A percentile compares a stretch with the other conserved stretches of the same genome.
Conservation (phyloP, 2,888 invertebrate genomes). For the Pristionchus entomophagus region DNA sequence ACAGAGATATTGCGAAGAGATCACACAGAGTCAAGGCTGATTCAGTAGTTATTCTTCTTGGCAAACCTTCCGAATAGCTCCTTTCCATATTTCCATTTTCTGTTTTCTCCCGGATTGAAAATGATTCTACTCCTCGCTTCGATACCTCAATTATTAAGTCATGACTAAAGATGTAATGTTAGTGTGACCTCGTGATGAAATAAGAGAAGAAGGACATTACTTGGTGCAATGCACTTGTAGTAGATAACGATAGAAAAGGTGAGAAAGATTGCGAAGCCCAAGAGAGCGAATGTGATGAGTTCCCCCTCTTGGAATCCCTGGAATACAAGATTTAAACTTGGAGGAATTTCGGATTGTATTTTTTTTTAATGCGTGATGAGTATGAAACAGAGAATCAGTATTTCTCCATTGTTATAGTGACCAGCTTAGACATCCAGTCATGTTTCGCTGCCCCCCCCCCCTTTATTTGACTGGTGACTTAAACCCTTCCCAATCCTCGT, state of each 20-base stretch:
- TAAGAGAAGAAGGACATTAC: background rate
- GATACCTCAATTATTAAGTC: conserved; percentile 37
- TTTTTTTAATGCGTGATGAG: too few relatives aligned
- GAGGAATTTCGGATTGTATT: too few relatives aligned
- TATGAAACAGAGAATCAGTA: too few relatives aligned
- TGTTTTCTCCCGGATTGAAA: conserved; percentile 41
- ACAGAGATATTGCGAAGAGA: background rate
- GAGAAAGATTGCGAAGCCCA: conserved; percentile 42
- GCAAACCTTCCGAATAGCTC: conserved; percentile 42
- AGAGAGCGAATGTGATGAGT: conserved; percentile 44
- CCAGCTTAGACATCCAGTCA: too few relatives aligned
- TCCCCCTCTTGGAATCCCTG: conserved; percentile 49
- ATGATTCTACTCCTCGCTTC: conserved; percentile 41
- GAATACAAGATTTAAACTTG: background rate
- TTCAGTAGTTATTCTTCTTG: conserved; percentile 34
- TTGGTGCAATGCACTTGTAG: conserved; percentile 48
- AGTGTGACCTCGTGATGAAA: background rate
- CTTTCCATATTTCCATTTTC: conserved; percentile 45
- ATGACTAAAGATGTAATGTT: conserved; percentile 4
- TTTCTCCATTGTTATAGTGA: too few relatives aligned
- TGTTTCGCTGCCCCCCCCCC: too few relatives aligned
- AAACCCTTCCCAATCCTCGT: conserved; percentile 22
- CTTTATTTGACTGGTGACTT: background rate
- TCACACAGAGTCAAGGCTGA: background rate
- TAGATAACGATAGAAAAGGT: conserved; percentile 39